Base-by-base conservation (phyloP, 2,888 invertebrate genomes). In the Hetaerina titia region DNA sequence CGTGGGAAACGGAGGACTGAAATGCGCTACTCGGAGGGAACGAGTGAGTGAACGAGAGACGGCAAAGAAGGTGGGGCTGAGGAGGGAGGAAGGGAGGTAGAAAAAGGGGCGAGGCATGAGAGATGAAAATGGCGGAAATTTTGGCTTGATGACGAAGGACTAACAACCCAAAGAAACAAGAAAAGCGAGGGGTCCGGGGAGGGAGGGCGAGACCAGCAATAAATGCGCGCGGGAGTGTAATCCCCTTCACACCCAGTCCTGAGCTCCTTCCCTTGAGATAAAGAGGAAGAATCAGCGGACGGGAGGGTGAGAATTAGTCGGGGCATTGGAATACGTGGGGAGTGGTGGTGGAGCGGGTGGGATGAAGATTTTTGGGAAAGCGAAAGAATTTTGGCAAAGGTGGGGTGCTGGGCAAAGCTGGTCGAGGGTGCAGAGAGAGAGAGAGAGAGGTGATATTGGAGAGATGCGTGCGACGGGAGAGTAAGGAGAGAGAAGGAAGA, bases 51-150 rank as follows among this genome's bases (percentile, higher is more conserved):
- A n/a, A 11, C 90, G 90, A 31, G 25, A 57, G 90, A 57, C 25
- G 58, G 7, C 25, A 22, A 89, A 89, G 45, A 57, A 56, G 45
- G 56, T 22, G 89, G 45, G 56, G 5, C 56, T 8, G 56, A 56
- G 56, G 56, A 56, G 69, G 56, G 45, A 5, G n/a, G 56, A 17
- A 13, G 89, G 22, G 58, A 81, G 57, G 89, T 57, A n/a, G 31
- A 22, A 58, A 89, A 89, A 58, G n/a, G 57, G 19, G 89, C n/a
- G 57, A n/a, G 89, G 89, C 58, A 25, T 8, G 89, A n/a, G 58
- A 58, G 22, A 89, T 57, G 89, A 17, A 58, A 89, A 58, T n/a
- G 89, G n/a, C 89, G 89, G 89, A 89, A 58, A 56, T 58, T 89
- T 57, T 22, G 89, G 89, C 19, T 58, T 57, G 57, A 58, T 58